A percentile compares a stretch with the other conserved stretches of the same genome.
Conservation (phyloP, 2,888 invertebrate genomes). For the Polylopha cassiicola region DNA sequence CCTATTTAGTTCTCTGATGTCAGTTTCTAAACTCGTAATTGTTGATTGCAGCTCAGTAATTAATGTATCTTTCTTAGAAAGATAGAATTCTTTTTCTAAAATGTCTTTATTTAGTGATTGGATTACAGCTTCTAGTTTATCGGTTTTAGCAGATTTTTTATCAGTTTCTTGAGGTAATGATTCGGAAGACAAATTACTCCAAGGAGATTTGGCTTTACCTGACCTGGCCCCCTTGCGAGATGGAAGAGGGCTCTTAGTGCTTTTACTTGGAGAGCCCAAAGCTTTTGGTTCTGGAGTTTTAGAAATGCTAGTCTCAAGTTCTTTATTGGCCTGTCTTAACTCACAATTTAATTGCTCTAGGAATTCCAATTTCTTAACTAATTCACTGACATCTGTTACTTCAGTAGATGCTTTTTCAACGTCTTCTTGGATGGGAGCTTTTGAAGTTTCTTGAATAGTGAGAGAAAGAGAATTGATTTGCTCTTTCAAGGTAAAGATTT, state of each 20-base stretch:
- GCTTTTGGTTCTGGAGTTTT: conserved; percentile 48
- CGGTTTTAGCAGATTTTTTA: conserved; percentile 54
- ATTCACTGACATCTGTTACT: conserved; percentile 60
- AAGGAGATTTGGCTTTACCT: conserved; percentile 65
- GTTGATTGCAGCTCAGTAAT: conserved; percentile 49
- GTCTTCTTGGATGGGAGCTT: conserved; percentile 53
- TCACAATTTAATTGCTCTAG: conserved; percentile 72
- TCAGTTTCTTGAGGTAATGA: conserved; percentile 57
- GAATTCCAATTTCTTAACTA: conserved; percentile 70
- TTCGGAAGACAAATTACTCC: conserved; percentile 63
- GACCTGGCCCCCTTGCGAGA: conserved; percentile 61
- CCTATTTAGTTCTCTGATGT: conserved; percentile 34
- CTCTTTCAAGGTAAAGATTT: conserved; percentile 54
- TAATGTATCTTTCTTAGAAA: conserved; percentile 65
- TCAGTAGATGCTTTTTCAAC: conserved; percentile 78
- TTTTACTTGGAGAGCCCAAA: conserved; percentile 48
- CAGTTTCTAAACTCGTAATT: conserved; percentile 31
- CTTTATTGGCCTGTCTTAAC: conserved; percentile 72
- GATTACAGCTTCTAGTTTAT: conserved; percentile 59
- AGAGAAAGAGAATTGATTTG: conserved; percentile 44
- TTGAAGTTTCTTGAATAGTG: conserved; percentile 24
- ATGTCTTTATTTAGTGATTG: conserved; percentile 71
- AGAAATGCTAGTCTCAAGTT: conserved; percentile 72
- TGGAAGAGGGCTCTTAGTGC: conserved; percentile 55
- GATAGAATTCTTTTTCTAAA: conserved; percentile 61